phyloP scores from a whole-genome alignment of 2,113 vertebrate genomes.

The Cyanoderma ruficeps region DNA sequence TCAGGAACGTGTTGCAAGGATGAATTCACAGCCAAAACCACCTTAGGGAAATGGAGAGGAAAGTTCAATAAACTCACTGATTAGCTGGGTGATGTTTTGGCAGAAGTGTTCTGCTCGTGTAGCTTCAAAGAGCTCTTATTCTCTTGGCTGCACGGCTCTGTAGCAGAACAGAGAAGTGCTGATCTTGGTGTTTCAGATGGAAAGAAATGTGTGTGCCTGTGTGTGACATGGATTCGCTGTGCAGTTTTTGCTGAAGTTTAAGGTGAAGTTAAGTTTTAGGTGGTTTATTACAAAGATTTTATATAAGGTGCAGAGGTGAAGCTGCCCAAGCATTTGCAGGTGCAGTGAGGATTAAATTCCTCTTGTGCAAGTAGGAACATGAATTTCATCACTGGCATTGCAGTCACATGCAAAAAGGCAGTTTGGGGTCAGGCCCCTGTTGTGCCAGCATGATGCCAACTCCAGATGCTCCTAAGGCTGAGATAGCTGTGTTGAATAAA shows the following conservation, averaged over 20 bases:
- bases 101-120: neutral
- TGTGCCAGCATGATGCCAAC: neutral
- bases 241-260: neutral
- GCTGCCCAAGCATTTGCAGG: neutral
- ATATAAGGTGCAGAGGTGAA: neutral
- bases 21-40: slow-evolving; percentile 41
- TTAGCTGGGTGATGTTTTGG: slow-evolving; percentile 1
- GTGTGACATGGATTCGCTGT: neutral
- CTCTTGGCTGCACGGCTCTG: neutral
- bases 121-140: neutral
- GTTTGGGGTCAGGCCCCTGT: neutral
- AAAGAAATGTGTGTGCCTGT: neutral
- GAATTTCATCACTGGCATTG: neutral
- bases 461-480: neutral
- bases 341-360: neutral
- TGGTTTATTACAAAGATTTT: neutral
- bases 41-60: neutral
- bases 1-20: neutral
- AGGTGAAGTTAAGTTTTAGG: neutral
- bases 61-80: neutral
- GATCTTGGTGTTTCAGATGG: neutral
- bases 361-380: neutral
- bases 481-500: slow-evolving; percentile 48
- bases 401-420: neutral
- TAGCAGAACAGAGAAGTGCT: neutral